Base-by-base conservation (phyloP, 1,140 invertebrate species). In the Heliconius hewitsoni region DNA sequence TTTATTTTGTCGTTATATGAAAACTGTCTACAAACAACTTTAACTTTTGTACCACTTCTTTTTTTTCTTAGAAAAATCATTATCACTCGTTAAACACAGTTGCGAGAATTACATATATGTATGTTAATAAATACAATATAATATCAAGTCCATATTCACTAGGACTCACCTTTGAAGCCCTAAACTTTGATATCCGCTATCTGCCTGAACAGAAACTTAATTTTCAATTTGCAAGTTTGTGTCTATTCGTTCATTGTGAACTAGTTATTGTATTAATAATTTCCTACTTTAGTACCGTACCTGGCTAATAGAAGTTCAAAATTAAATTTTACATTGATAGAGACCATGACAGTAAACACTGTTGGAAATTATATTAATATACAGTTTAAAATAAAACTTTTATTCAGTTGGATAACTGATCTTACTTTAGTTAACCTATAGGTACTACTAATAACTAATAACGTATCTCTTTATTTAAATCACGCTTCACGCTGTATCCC, bases 191-290 rank as follows among this genome's bases (percentile, higher is more conserved):
- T 3, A 57, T 57, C 55, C 19, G 6, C 19, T 57, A 23, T 57
- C 19, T 23, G 8, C 8, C 55, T 57, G 23, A 66, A 23, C 55
- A 27, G 8, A 60, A 60, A 66, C 23, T 66, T 66, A 66, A 66
- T 66, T 66, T 66, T 66, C 57, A 66, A 27, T 66, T 66, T 66
- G 50, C 55, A 27, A 66, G 23, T 30, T 66, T 66, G 23, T 66
- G 13, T 66, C 57, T 23, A 66, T 66, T 66, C 57, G 23, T 66
- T 66, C 57, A 27, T 66, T 66, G 55, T 60, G n/a, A 9, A 23
- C 55, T 60, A 60, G 55, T 60, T 60, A 60, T 23, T 60, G 23
- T 66, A 66, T 66, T 66, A 27, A 66, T 66, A 66, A 66, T 66
- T 66, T 66, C 23, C 9, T 66, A 27, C 57, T 8, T 66, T 66